Percentiles rank a stretch among this genome's conserved stretches.
Conservation (phyloP, 1,140 invertebrate species). For the Nephila pilipes region DNA sequence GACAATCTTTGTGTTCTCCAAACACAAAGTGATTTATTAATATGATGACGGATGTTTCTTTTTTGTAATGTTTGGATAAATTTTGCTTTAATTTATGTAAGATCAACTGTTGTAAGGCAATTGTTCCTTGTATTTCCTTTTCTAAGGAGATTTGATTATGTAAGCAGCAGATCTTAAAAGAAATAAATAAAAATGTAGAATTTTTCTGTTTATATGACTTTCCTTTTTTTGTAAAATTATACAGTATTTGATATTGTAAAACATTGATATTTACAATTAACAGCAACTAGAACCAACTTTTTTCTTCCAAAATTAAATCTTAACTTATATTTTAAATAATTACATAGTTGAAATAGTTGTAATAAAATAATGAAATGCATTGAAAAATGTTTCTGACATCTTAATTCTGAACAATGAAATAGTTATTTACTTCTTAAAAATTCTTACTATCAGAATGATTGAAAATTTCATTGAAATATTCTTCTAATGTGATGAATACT, state of each 20-base stretch:
- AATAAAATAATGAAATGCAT: too few species aligned
- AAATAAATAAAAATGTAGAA: conserved; percentile 53
- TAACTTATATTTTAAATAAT: too few species aligned
- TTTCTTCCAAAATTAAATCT: neutral
- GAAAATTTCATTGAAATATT: too few species aligned
- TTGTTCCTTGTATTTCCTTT: conserved; percentile 58
- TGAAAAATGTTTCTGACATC: too few species aligned
- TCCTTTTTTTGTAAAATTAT: too few species aligned
- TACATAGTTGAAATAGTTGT: too few species aligned
- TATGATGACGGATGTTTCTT: conserved; percentile 22
- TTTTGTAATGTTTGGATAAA: conserved; percentile 42
- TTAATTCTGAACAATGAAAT: too few species aligned
- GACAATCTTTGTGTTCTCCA: conserved; percentile 74
- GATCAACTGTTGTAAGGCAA: conserved; percentile 20
- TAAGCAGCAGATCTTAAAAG: conserved; percentile 52
- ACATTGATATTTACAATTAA: neutral
- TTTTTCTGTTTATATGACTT: neutral
- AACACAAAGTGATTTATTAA: conserved; percentile 71
- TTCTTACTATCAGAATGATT: too few species aligned
- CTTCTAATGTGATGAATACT: too few species aligned
- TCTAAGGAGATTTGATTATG: conserved; percentile 50
- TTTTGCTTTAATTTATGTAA: conserved; percentile 58
- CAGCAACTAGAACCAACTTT: neutral
- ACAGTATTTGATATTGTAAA: too few species aligned
- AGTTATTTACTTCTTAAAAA: too few species aligned